Evolutionary conservation across 1,140 invertebrate genomes (phyloP).

Genomic region (Globodera ellingtonae): DNA sequence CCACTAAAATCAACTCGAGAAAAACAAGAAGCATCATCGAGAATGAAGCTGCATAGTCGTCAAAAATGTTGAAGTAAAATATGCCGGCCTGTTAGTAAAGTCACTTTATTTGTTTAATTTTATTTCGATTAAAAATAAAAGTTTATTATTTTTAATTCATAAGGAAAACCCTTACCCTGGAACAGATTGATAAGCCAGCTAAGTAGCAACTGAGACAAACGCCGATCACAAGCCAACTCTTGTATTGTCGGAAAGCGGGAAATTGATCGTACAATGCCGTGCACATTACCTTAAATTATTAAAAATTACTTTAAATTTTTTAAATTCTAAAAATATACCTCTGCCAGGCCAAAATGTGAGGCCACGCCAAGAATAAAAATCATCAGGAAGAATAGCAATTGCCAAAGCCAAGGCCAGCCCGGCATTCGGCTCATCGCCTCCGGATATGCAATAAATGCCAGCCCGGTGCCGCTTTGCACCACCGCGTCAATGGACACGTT

Average conservation of each 20-base stretch:
- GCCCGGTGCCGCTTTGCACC: constrained; percentile 67
- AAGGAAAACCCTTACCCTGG: constrained; percentile 24
- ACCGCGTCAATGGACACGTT: constrained; percentile 69
- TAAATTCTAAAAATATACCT: constrained; percentile 7
- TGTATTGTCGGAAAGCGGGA: constrained; percentile 36
- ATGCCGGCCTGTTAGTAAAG: constrained; percentile 38
- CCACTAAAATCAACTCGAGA: constrained; percentile 44
- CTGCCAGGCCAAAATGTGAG: constrained; percentile 58
- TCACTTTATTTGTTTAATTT: no score
- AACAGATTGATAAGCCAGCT: constrained; percentile 49
- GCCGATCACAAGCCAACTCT: constrained; percentile 33
- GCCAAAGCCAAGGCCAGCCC: constrained; percentile 67
- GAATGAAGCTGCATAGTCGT: constrained; percentile 49
- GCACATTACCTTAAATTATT: constrained; percentile 40
- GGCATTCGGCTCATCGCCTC: constrained; percentile 66
- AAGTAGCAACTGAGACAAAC: constrained; percentile 44
- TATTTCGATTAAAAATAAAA: neutral
- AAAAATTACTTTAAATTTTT: no score
- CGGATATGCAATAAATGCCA: constrained; percentile 65
- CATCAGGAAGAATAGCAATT: constrained; percentile 67
- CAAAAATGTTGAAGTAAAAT: constrained; percentile 52
- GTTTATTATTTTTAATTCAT: neutral
- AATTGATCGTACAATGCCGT: constrained; percentile 56
- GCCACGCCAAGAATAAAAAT: constrained; percentile 66
- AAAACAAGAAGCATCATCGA: constrained; percentile 44